Conservation (phyloP, 2,113 vertebrate species). For the Alaudala cheleensis region DNA sequence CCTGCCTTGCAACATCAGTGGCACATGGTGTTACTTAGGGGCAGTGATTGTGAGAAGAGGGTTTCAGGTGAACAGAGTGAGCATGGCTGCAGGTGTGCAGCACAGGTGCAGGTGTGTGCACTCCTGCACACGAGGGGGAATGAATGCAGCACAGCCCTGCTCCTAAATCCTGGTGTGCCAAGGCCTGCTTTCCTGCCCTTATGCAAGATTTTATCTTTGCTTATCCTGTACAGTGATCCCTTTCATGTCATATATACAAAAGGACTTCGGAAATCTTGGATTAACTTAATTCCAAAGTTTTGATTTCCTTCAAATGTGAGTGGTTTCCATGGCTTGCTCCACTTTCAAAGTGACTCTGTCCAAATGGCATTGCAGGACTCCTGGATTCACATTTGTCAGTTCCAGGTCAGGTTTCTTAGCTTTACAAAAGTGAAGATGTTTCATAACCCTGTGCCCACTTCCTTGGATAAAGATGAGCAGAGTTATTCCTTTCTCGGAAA, state of each 20-base stretch:
- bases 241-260: not conserved
- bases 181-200: not conserved
- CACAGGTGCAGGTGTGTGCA: fast-evolving
- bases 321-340: not conserved
- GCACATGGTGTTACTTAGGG: not conserved
- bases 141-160: not conserved
- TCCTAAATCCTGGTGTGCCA: not conserved
- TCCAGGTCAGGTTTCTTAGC: not conserved
- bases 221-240: not conserved
- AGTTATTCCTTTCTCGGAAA: not conserved
- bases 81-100: fast-evolving
- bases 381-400: not conserved
- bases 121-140: not conserved
- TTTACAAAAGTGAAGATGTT: not conserved
- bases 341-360: not conserved
- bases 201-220: not conserved
- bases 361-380: not conserved
- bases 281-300: not conserved
- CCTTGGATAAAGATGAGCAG: not conserved
- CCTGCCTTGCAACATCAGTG: conserved; percentile 1
- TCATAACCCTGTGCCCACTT: not conserved
- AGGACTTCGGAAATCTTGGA: not conserved
- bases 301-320: not conserved
- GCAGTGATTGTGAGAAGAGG: not conserved
- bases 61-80: not conserved